Percentiles rank a stretch among this genome's conserved stretches.
phyloP scores from a whole-genome alignment of 2,888 invertebrate genomes.

The Frankliniella intonsa region DNA sequence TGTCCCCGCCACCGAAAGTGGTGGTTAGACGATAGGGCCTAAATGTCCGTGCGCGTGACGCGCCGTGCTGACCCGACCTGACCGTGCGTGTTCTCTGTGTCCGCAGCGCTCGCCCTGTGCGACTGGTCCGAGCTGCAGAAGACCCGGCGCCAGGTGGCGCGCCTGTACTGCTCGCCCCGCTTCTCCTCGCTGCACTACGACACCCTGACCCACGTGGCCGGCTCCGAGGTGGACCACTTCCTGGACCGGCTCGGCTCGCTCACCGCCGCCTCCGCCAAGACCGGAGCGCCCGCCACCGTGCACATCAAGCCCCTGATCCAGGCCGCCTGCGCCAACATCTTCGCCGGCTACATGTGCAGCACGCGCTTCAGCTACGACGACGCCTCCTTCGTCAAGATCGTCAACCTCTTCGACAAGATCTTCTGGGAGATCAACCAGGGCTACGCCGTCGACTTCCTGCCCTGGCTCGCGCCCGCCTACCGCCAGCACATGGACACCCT shows the following conservation, averaged over 20 bases:
- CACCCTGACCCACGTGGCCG: constrained; percentile 60
- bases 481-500: constrained; percentile 62
- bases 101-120: constrained; percentile 75
- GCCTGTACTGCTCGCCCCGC: constrained; percentile 75
- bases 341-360: constrained; percentile 82
- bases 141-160: constrained; percentile 68
- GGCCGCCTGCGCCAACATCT: constrained; percentile 76
- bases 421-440: constrained; percentile 91
- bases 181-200: constrained; percentile 66
- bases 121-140: constrained; percentile 83
- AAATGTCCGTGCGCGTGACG: too few relatives aligned
- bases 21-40: not conserved
- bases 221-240: constrained; percentile 60
- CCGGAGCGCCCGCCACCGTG: constrained; percentile 43
- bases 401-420: constrained; percentile 74
- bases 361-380: constrained; percentile 67
- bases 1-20: not conserved
- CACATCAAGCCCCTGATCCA: constrained; percentile 68
- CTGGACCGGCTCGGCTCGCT: constrained; percentile 53
- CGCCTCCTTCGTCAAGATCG: constrained; percentile 60
- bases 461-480: constrained; percentile 73
- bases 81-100: not conserved
- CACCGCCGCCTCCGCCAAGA: constrained; percentile 42
- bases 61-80: too few relatives aligned
- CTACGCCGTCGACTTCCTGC: constrained; percentile 79